phyloP scores from a whole-genome alignment of 2,113 vertebrate genomes.

The Cyphomyrus plagiostoma region DNA sequence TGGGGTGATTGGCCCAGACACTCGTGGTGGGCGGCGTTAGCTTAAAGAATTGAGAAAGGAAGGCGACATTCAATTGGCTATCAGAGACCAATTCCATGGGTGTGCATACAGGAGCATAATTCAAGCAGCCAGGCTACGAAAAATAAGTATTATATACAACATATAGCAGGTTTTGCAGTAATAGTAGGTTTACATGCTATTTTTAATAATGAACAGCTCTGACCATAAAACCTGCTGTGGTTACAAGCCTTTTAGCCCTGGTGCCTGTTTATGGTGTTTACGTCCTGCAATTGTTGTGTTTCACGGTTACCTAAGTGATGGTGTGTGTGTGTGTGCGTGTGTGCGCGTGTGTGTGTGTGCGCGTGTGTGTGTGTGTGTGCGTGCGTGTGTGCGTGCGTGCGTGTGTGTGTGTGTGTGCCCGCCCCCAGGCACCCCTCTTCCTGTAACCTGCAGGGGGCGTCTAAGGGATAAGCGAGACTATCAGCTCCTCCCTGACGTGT shows the following conservation, averaged over 20 bases:
- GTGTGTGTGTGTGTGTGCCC: not conserved
- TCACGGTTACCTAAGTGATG: not conserved
- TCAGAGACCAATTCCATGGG: not conserved
- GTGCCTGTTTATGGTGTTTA: not conserved
- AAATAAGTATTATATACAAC: not conserved
- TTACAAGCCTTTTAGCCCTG: not conserved
- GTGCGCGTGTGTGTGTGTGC: too few species aligned
- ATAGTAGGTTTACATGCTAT: not conserved
- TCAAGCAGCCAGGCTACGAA: too few species aligned
- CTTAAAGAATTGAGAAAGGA: not conserved
- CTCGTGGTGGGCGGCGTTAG: not conserved
- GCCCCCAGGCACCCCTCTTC: not conserved
- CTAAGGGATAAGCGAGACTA: not conserved
- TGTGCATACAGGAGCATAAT: not conserved
- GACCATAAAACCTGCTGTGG: not conserved
- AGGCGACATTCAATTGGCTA: not conserved
- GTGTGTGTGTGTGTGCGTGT: not conserved
- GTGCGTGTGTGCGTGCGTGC: not conserved
- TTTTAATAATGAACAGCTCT: not conserved
- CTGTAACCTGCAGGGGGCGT: not conserved
- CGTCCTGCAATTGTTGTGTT: not conserved
- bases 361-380: not conserved
- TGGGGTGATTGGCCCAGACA: not conserved
- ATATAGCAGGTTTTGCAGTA: not conserved
- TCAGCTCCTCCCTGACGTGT: not conserved